phyloP scores from a whole-genome alignment of 2,888 invertebrate genomes.

The Ypsolopha sequella region DNA sequence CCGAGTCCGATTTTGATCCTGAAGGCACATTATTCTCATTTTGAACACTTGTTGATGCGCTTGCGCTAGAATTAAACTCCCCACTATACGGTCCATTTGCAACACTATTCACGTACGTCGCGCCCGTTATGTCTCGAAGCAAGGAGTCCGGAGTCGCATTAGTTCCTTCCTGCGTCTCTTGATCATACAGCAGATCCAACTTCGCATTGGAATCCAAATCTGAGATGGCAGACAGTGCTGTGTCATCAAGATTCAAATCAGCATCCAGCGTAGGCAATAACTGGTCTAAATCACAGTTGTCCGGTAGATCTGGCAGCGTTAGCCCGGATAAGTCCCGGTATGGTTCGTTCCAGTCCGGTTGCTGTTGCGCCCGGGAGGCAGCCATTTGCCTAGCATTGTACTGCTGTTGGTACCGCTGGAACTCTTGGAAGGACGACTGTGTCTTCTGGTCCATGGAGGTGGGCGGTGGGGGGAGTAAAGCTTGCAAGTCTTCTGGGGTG shows the following conservation, averaged over 20 bases:
- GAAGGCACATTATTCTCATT: constrained; percentile 26
- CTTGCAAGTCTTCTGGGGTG: constrained; percentile 52
- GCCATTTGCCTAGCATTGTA: constrained; percentile 71
- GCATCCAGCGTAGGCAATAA: constrained; percentile 73
- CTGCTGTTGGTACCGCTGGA: constrained; percentile 74
- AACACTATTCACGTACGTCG: constrained; percentile 17
- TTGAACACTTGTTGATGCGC: neutral
- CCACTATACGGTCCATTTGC: constrained; percentile 21
- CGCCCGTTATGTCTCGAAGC: constrained; percentile 39
- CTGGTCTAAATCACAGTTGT: constrained; percentile 73
- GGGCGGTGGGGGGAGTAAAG: constrained; percentile 62
- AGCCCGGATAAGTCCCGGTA: constrained; percentile 55
- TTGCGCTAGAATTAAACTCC: too few relatives aligned
- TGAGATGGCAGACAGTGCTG: constrained; percentile 43
- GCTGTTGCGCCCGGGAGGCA: constrained; percentile 39
- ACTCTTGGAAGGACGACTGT: constrained; percentile 63
- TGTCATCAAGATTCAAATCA: constrained; percentile 68
- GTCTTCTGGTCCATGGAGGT: constrained; percentile 73
- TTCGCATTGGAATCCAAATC: constrained; percentile 51
- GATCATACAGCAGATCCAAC: constrained; percentile 40
- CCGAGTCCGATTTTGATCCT: constrained; percentile 9
- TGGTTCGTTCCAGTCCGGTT: constrained; percentile 62
- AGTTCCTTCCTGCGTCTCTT: constrained; percentile 3
- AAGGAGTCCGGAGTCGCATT: constrained; percentile 28
- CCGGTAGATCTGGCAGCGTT: constrained; percentile 52